phyloP scores from a whole-genome alignment of 1,140 invertebrate genomes.

The Dryas iulia region DNA sequence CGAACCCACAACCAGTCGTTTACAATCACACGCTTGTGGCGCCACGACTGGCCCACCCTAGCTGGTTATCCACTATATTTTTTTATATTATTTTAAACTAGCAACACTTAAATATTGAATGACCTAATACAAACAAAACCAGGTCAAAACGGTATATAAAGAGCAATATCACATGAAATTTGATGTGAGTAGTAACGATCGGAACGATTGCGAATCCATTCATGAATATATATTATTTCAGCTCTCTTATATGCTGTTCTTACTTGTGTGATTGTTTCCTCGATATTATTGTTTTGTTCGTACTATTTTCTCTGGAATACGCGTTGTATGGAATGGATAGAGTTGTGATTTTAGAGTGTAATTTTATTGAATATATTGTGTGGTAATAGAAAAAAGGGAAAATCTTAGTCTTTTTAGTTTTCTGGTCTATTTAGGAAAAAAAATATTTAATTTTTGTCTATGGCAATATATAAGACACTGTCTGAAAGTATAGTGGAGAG shows the following conservation, averaged over 20 bases:
- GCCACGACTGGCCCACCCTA: too few species aligned
- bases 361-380: not conserved
- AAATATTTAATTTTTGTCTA: too few species aligned
- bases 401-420: not conserved
- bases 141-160: constrained; percentile 1
- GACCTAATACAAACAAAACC: not conserved
- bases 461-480: too few species aligned
- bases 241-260: not conserved
- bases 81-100: not conserved
- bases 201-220: not conserved
- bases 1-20: too few species aligned
- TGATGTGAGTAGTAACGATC: constrained; percentile 10
- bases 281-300: constrained; percentile 10
- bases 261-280: constrained; percentile 9
- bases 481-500: too few species aligned
- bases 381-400: not conserved
- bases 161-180: constrained; percentile 8
- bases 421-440: too few species aligned
- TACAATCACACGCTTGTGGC: too few species aligned
- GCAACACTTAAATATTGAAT: not conserved
- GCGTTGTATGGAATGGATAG: not conserved
- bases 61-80: too few species aligned
- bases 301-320: not conserved
- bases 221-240: constrained; percentile 19
- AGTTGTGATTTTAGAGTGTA: not conserved